Evolutionary conservation across 2,888 invertebrate genomes (phyloP), one percentile per base, ranked within the genome.

Genomic region (Sabellastarte sp.): DNA sequence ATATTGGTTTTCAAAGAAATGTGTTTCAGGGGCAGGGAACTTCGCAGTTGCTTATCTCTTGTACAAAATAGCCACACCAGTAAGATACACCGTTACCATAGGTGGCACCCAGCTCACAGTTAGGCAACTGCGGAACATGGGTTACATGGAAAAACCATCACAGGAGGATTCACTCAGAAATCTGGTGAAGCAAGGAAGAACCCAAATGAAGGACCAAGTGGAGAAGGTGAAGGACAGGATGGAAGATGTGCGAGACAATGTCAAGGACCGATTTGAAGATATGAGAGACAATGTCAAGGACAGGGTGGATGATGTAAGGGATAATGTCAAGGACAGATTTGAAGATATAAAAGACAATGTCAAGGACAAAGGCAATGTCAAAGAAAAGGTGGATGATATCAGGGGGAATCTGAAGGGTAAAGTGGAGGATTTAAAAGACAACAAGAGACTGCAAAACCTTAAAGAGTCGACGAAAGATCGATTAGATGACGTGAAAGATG

Each of bases 51-150:
- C 95, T 0, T 93, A 95, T 85, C 90, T 94, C 52, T 87, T 96
- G 74, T 99, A 97, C 84, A 99, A 99, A 87, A 87, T 98, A 72
- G 90, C 90, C 32, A 93, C 95, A 5, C 97, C 97, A 2, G 84
- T 92, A 20, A 87, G 97, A 73, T 97, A 96, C 84, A 90, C 93
- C n/a, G 90, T 95, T 1, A 97, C 96, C 58, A 82, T 96, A 4
- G 92, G 92, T 73, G 92, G 93, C 56, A 94, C 95, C 28, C 94
- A 94, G 26, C 84, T 91, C 79, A 89, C 91, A 4, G 94, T 95
- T 64, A 92, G 89, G 76, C 91, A 90, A 77, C 86, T 96, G 71
- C 90, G 89, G 73, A 88, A 88, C 74, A 87, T 89, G 80, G 95
- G 95, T 59, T 90, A 90, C 82, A 91, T 94, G 65, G 90, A 90